A percentile compares a stretch with the other conserved stretches of the same genome.
Conservation (phyloP, 2,113 vertebrate genomes). For the Ameiurus melas region DNA sequence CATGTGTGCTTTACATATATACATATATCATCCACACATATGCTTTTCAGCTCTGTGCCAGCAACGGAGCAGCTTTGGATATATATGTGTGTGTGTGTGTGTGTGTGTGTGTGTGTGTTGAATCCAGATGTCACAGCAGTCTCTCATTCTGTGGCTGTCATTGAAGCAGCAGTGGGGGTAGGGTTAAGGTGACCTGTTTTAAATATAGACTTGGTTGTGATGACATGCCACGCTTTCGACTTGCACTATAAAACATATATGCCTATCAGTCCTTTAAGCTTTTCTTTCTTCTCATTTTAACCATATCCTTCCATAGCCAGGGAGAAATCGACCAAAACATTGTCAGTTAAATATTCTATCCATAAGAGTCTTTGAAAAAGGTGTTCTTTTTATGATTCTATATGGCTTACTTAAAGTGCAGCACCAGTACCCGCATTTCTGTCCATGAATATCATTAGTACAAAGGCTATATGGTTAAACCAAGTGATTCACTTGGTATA, state of each 20-base stretch:
- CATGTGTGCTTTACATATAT: slow-evolving; percentile 69
- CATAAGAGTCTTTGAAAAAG: background rate
- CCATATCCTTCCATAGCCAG: slow-evolving; percentile 52
- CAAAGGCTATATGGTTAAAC: background rate
- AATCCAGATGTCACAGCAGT: slow-evolving; percentile 74
- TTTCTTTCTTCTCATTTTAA: slow-evolving; percentile 45
- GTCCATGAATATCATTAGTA: background rate
- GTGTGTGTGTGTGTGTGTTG: slow-evolving; percentile 42
- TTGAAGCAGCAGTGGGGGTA: slow-evolving; percentile 69
- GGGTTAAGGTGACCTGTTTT: slow-evolving; percentile 79
- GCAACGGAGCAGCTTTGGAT: background rate
- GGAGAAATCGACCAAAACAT: slow-evolving; percentile 24
- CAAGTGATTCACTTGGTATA: background rate
- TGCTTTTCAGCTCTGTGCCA: slow-evolving; percentile 24
- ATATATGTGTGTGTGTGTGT: slow-evolving; percentile 12
- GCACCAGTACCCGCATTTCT: background rate
- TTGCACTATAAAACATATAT: slow-evolving; percentile 69
- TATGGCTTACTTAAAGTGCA: background rate
- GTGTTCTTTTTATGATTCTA: background rate
- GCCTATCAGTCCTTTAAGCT: slow-evolving; percentile 68
- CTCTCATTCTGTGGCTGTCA: slow-evolving; percentile 68
- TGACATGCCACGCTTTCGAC: slow-evolving; percentile 73
- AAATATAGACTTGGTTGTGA: slow-evolving; percentile 79
- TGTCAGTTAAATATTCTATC: background rate
- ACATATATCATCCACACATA: slow-evolving; percentile 67